phyloP scores from a whole-genome alignment of 2,888 invertebrate genomes.

The Volucella inflata region DNA sequence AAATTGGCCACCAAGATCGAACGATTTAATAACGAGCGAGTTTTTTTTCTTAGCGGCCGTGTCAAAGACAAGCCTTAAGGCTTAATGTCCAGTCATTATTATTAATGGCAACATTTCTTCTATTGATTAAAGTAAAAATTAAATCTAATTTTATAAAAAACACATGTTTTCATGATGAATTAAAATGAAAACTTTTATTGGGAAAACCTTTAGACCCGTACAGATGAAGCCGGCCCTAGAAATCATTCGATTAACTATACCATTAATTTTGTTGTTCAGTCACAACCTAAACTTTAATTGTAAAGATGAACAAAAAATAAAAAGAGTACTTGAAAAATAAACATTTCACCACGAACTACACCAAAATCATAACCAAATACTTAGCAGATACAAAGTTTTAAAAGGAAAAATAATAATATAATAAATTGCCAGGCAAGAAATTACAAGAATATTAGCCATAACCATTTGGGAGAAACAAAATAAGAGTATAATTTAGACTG shows the following conservation, averaged over 20 bases:
- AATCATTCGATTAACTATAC: neutral
- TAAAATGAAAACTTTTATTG: no score
- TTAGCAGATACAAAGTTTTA: constrained; percentile 19
- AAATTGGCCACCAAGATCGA: no score
- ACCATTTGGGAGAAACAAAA: constrained; percentile 49
- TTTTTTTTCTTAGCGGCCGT: no score
- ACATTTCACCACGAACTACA: constrained; percentile 70
- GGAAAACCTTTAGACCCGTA: no score
- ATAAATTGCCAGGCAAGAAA: constrained; percentile 48
- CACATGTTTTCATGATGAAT: no score
- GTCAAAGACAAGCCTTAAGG: no score
- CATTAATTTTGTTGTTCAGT: neutral
- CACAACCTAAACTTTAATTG: constrained; percentile 81
- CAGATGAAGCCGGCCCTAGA: no score
- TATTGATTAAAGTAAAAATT: no score
- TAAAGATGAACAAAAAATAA: neutral
- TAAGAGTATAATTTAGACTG: constrained; percentile 25
- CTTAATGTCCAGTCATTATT: no score
- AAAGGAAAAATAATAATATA: constrained; percentile 32
- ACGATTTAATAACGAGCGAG: no score
- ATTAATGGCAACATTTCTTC: no score
- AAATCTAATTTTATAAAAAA: no score
- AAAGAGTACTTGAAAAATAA: constrained; percentile 1
- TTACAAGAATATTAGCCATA: constrained; percentile 53
- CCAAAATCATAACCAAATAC: constrained; percentile 26